Percentiles rank a stretch among this genome's conserved stretches.
Conservation (phyloP, 1,140 invertebrate genomes). For the Chymomyza costata region DNA sequence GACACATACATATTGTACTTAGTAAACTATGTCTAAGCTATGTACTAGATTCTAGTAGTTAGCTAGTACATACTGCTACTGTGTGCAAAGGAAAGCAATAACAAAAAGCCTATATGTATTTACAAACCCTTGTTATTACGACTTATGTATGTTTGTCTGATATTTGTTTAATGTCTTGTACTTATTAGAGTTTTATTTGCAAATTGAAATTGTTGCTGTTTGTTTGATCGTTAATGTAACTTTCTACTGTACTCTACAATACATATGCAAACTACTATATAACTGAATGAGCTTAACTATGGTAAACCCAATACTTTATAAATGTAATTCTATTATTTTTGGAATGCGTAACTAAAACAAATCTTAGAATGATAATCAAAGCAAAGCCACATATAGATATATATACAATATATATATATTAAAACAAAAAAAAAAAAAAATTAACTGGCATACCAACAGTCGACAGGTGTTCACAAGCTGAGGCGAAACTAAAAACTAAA, state of each 20-base stretch:
- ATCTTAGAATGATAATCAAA: conserved; percentile 57
- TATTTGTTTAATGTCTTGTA: too few relatives aligned
- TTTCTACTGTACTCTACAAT: conserved; percentile 23
- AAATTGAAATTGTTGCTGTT: conserved; percentile 25
- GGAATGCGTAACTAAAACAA: conserved; percentile 60
- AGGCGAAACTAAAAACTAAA: conserved; percentile 28
- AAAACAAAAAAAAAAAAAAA: conserved; percentile 38
- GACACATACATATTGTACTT: too few relatives aligned
- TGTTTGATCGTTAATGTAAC: conserved; percentile 5
- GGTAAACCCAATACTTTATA: conserved; percentile 55
- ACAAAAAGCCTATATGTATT: too few relatives aligned
- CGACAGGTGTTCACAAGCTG: conserved; percentile 64
- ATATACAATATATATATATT: conserved; percentile 31
- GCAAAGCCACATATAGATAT: conserved; percentile 29
- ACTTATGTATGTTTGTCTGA: too few relatives aligned
- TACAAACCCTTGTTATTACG: too few relatives aligned
- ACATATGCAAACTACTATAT: conserved; percentile 24
- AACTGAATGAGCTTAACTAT: conserved; percentile 69
- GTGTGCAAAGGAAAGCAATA: too few relatives aligned
- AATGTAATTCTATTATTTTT: conserved; percentile 57
- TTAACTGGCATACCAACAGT: conserved; percentile 71
- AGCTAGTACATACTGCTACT: too few relatives aligned
- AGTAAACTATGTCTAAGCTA: too few relatives aligned
- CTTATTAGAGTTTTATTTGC: conserved; percentile 55
- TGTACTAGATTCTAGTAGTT: too few relatives aligned